Percentiles rank a stretch among this genome's conserved stretches.
Evolutionary conservation across 2,113 vertebrate species (phyloP).

Genomic region (Ursus arctos): DNA sequence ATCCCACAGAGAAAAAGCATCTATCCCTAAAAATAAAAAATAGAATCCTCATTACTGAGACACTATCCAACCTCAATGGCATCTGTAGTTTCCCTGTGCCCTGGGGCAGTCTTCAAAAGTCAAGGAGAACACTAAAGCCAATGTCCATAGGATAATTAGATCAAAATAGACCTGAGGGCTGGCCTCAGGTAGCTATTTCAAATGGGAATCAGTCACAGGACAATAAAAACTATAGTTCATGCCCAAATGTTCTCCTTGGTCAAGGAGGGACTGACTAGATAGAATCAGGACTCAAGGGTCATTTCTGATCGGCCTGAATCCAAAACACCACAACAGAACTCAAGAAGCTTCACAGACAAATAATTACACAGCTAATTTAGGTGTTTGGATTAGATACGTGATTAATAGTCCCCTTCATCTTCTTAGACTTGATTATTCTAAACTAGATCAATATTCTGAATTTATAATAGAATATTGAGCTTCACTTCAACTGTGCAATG

Average conservation of each 20-base stretch:
- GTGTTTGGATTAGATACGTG: neutral
- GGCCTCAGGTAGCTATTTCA: constrained; percentile 68
- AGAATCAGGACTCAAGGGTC: constrained; percentile 59
- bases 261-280: constrained; percentile 68
- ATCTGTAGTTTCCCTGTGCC: constrained; percentile 52
- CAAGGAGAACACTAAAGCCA: constrained; percentile 65
- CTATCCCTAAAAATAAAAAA: constrained; percentile 52
- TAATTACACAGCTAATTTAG: constrained; percentile 35
- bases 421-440: neutral
- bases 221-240: constrained; percentile 65
- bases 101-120: constrained; percentile 59
- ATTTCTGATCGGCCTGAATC: constrained; percentile 60
- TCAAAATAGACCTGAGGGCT: constrained; percentile 69
- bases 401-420: constrained; percentile 41
- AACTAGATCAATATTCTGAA: constrained; percentile 32
- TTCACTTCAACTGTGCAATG: neutral
- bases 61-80: neutral
- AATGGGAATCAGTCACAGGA: constrained; percentile 70
- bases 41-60: constrained; percentile 50
- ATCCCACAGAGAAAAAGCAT: constrained; percentile 58
- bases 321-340: constrained; percentile 29
- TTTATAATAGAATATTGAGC: constrained; percentile 11
- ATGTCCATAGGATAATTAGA: constrained; percentile 69
- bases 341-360: constrained; percentile 37
- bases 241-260: constrained; percentile 68